Evolutionary conservation across 2,797 vertebrate genomes (phyloP), one percentile per base, ranked within the genome.

Genomic region (Propithecus perrieri): DNA sequence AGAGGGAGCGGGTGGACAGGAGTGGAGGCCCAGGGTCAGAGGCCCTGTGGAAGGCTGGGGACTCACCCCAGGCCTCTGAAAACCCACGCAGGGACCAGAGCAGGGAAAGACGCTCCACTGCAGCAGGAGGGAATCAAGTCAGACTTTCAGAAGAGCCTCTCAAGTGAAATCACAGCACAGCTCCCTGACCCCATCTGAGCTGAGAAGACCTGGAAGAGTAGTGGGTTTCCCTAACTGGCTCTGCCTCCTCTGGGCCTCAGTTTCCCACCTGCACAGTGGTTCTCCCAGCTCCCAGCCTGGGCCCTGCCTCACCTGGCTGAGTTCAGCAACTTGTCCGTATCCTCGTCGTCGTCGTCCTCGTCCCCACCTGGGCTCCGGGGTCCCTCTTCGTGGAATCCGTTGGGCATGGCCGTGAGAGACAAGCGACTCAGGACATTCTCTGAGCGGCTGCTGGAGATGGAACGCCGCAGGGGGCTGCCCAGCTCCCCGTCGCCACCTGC

Each of bases 391-490:
- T 99, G 99, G 98, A 99, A 99, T 59, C 99, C 99, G 35, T 99
- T 99, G 17, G 99, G 99, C 96, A 99, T 98, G 46, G 98, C 98
- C 94, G 99, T 99, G 97, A 99, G 98, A 72, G 99, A 99, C 26
- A 99, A 98, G 80, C 99, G 98, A 96, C 99, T 99, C 97, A 99
- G 98, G 91, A 99, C 99, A 0, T 99, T 99, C 98, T 99, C 99
- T 0, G 99, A 99, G 97, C 99, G 99, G 99, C 99, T 99, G 96
- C 99, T 99, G 28, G 99, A 99, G 96, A 99, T 99, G 67, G 99
- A 99, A 97, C 99, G 99, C 95, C 99, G 99, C 96, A 99, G 98
- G 0, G 99, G 99, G 98, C 99, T 99, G 92, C 99, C 99, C 95
- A 98, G 98, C 71, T 98, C 98, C 95, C 97, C 98, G 35, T 97